Percentiles rank a stretch among this genome's conserved stretches.
Evolutionary conservation across 1,140 invertebrate genomes (phyloP).

Genomic region (Halictus rubicundus): DNA sequence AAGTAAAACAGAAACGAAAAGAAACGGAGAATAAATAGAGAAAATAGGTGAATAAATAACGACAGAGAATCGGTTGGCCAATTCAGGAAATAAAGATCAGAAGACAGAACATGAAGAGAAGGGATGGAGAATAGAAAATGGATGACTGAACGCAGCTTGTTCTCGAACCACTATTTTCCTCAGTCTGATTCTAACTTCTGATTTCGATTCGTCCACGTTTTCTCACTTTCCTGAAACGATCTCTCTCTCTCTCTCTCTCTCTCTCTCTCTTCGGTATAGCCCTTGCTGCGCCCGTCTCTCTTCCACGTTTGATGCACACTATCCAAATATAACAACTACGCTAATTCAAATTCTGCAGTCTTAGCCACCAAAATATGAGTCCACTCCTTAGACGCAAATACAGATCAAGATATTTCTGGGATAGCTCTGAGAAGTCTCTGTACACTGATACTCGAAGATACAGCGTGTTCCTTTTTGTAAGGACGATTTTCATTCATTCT

Average conservation of each 20-base stretch:
- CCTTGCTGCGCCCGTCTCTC: too few relatives aligned
- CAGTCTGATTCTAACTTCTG: constrained; percentile 53
- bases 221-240: constrained; percentile 37
- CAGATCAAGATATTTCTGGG: constrained; percentile 77
- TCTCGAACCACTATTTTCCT: constrained; percentile 67
- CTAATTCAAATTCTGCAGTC: constrained; percentile 58
- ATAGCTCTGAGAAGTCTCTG: background rate
- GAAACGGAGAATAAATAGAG: background rate
- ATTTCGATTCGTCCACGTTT: constrained; percentile 56
- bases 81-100: constrained; percentile 25
- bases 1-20: background rate
- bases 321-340: constrained; percentile 76
- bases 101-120: constrained; percentile 6
- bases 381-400: constrained; percentile 74
- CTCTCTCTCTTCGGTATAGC: background rate
- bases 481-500: background rate
- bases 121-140: constrained; percentile 52
- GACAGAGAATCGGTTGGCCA: constrained; percentile 3
- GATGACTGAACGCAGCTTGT: constrained; percentile 57
- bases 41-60: background rate
- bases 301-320: constrained; percentile 31
- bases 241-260: constrained; percentile 12
- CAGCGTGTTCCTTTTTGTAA: background rate
- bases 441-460: background rate
- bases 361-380: constrained; percentile 75